These are phyloP conservation scores for Enoplolaimus lenunculus DNA, from an alignment of 2,888 invertebrate genomes.

Conservation along the genomic window DNA sequence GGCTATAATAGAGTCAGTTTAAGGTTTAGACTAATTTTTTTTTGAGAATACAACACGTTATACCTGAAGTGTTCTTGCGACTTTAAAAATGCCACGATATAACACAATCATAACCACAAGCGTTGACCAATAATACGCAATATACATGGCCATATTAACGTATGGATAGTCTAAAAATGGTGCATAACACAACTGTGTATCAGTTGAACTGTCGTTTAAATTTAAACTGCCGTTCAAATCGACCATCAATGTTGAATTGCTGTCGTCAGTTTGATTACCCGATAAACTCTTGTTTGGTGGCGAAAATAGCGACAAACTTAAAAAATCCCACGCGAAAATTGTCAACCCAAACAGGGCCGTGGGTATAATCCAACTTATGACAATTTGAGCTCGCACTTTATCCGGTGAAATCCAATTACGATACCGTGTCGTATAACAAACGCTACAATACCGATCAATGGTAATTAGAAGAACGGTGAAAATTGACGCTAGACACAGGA, in stretches of 20 bases:
- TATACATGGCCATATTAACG: conserved; percentile 40
- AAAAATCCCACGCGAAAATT: conserved; percentile 41
- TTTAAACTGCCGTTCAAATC: too few species aligned
- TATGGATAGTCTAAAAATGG: conserved; percentile 25
- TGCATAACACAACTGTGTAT: conserved; percentile 22
- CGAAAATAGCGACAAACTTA: too few species aligned
- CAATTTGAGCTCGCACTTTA: conserved; percentile 51
- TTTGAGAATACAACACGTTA: too few species aligned
- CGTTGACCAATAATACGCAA: conserved; percentile 39
- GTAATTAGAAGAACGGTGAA: conserved; percentile 37
- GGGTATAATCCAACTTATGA: conserved; percentile 37
- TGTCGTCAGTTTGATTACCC: too few species aligned
- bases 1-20: too few species aligned
- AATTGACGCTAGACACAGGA: conserved; percentile 38
- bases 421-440: conserved; percentile 38
- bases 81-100: conserved; percentile 28
- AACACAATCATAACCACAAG: conserved; percentile 39
- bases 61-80: too few species aligned
- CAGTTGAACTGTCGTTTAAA: too few species aligned
- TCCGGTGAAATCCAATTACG: conserved; percentile 53
- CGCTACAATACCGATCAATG: conserved; percentile 26
- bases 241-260: too few species aligned
- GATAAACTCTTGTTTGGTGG: too few species aligned
- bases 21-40: too few species aligned
- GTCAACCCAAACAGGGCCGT: conserved; percentile 37